Evolutionary conservation across 2,797 vertebrate genomes (phyloP).

Genomic region (Falco naumanni): DNA sequence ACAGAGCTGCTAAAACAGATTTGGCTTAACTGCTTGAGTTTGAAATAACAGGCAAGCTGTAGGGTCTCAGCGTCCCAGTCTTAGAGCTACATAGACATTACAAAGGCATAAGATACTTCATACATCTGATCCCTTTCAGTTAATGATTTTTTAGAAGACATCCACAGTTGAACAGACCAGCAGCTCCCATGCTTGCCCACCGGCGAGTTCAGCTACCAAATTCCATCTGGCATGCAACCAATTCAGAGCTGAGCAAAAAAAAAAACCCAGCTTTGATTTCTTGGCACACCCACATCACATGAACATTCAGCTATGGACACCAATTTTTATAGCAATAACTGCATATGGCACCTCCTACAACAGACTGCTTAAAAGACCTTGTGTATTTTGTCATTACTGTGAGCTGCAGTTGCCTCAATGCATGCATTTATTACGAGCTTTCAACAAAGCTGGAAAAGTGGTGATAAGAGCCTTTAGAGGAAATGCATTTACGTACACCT

Average conservation of each 20-base stretch:
- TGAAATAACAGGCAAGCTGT: not conserved
- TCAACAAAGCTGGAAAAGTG: not conserved
- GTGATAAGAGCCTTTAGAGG: not conserved
- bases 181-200: not conserved
- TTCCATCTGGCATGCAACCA: not conserved
- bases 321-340: not conserved
- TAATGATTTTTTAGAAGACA: not conserved
- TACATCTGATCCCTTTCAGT: not conserved
- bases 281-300: too few relatives aligned
- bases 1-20: not conserved
- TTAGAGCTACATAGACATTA: not conserved
- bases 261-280: not conserved
- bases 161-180: not conserved
- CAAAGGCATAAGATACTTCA: not conserved
- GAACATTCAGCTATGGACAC: not conserved
- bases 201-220: not conserved
- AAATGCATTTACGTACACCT: not conserved
- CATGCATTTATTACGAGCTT: not conserved
- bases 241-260: not conserved
- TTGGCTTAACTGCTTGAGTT: rapidly evolving
- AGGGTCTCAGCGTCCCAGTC: not conserved
- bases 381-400: not conserved
- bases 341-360: not conserved
- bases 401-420: not conserved
- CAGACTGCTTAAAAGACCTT: not conserved